A percentile compares a stretch with the other conserved stretches of the same genome.
phyloP scores from a whole-genome alignment of 2,797 vertebrate species.

The Dromococcyx pavoninus region DNA sequence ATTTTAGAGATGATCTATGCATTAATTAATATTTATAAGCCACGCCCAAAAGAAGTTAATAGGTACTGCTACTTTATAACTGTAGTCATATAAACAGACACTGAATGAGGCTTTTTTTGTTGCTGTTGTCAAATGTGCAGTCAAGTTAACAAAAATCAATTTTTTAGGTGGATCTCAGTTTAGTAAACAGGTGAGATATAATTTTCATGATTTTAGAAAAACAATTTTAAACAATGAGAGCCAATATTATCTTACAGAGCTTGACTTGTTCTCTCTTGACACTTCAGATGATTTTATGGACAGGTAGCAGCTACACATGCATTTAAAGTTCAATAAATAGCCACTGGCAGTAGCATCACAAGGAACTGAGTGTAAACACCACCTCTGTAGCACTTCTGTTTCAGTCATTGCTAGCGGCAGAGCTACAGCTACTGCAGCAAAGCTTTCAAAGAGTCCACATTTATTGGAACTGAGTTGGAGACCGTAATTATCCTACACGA shows the following conservation, averaged over 20 bases:
- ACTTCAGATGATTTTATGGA: not conserved
- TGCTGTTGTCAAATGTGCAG: not conserved
- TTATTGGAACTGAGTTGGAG: not conserved
- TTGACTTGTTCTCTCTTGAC: not conserved
- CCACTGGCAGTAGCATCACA: not conserved
- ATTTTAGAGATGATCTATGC: not conserved
- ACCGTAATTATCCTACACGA: not conserved
- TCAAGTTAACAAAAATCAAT: not conserved
- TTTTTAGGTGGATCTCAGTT: not conserved
- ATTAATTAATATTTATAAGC: not conserved
- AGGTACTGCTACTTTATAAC: not conserved
- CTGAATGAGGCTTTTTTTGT: not conserved
- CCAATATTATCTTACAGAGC: not conserved
- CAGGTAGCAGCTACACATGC: not conserved
- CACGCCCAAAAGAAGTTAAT: not conserved
- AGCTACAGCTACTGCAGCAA: not conserved
- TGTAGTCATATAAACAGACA: not conserved
- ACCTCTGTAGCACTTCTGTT: not conserved
- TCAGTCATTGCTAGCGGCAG: not conserved
- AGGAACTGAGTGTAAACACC: not conserved
- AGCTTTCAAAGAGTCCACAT: not conserved
- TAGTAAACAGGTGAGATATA: not conserved
- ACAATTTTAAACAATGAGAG: not conserved
- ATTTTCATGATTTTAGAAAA: not conserved
- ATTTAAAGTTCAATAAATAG: conserved; percentile 2